These are phyloP conservation scores for Caenorhabditis inopinata DNA, from an alignment of 1,140 invertebrate genomes.

Conservation along the genomic window DNA sequence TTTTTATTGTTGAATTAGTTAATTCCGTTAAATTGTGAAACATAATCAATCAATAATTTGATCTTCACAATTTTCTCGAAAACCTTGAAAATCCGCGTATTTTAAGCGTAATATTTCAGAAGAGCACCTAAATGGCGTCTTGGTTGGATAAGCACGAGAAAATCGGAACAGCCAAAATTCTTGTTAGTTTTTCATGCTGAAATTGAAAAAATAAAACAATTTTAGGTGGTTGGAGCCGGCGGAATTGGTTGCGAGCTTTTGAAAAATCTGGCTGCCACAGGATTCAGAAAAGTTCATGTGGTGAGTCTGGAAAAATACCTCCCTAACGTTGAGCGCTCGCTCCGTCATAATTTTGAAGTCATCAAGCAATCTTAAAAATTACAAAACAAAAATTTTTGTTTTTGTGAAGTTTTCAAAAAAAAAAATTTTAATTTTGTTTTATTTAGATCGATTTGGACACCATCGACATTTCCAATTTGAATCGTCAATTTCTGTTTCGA, in stretches of 20 bases:
- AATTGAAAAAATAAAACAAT: slow-evolving; percentile 45
- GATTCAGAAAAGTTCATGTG: slow-evolving; percentile 89
- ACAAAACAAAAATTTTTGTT: too few relatives aligned
- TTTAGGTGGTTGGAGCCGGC: slow-evolving; percentile 93
- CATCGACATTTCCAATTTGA: slow-evolving; percentile 98
- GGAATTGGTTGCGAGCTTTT: slow-evolving; percentile 98
- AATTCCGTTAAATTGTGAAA: too few relatives aligned
- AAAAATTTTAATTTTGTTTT: slow-evolving; percentile 66
- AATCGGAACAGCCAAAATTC: neutral
- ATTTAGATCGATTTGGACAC: slow-evolving; percentile 98
- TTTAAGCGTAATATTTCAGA: too few relatives aligned
- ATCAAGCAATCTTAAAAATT: too few relatives aligned
- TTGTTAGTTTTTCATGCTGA: neutral
- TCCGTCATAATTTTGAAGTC: too few relatives aligned
- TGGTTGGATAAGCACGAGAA: neutral
- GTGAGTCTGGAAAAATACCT: slow-evolving; percentile 76
- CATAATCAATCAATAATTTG: too few relatives aligned
- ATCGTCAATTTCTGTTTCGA: slow-evolving; percentile 95
- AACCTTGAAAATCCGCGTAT: too few relatives aligned
- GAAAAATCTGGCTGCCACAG: slow-evolving; percentile 92
- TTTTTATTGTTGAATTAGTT: too few relatives aligned
- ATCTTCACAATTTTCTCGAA: too few relatives aligned
- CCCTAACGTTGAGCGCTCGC: too few relatives aligned
- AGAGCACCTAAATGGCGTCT: neutral
- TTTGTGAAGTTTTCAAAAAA: too few relatives aligned